Conservation (phyloP, 2,888 invertebrate genomes). For the Artemia sinica region DNA sequence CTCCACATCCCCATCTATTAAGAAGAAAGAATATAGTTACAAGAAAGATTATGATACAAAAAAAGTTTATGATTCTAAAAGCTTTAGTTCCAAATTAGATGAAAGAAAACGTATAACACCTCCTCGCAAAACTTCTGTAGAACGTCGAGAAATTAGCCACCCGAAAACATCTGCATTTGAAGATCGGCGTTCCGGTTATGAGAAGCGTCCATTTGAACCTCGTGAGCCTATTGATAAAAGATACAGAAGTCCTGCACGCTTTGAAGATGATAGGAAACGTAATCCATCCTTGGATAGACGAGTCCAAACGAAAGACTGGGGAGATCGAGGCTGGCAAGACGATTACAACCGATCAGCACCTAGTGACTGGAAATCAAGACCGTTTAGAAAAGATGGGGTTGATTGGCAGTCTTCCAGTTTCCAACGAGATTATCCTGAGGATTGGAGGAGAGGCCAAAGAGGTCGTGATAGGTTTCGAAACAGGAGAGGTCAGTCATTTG, state of each 20-base stretch:
- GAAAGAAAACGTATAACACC: not conserved
- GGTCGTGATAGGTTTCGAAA: not conserved
- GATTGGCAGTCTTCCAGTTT: constrained; percentile 1
- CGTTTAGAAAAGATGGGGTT: not conserved
- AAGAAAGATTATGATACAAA: not conserved
- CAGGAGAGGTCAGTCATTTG: constrained; percentile 2
- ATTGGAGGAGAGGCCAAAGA: constrained; percentile 6
- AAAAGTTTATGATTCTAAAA: not conserved
- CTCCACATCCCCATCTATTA: not conserved
- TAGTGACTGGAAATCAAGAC: not conserved
- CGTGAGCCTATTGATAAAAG: constrained; percentile 9
- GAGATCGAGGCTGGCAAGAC: not conserved
- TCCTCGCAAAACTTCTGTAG: not conserved
- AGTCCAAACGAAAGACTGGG: not conserved
- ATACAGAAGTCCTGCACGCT: not conserved
- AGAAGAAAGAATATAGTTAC: not conserved
- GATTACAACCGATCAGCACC: constrained; percentile 3
- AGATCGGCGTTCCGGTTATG: not conserved
- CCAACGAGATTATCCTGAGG: not conserved
- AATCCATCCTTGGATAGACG: constrained; percentile 1
- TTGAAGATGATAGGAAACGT: constrained; percentile 7
- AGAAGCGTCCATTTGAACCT: not conserved
- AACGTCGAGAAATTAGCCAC: not conserved
- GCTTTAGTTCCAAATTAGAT: not conserved
- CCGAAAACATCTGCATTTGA: not conserved